A percentile compares a stretch with the other conserved stretches of the same genome.
Conservation (phyloP, 1,140 invertebrate species). For the Papilio xuthus region DNA sequence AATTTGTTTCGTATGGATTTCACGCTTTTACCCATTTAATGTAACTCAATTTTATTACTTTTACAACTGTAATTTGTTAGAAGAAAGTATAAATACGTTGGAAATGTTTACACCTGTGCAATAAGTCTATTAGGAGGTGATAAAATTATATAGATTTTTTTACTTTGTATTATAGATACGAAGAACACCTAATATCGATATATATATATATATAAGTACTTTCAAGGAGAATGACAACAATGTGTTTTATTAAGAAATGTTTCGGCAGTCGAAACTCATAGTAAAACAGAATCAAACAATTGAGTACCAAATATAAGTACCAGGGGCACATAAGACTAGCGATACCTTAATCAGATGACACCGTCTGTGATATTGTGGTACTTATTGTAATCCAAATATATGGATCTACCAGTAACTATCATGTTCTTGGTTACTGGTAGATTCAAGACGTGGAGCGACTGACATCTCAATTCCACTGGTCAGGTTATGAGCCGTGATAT, state of each 20-base stretch:
- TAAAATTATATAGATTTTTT: neutral
- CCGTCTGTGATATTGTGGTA: too few relatives aligned
- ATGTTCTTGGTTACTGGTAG: too few relatives aligned
- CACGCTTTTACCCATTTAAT: conserved; percentile 28
- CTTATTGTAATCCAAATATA: too few relatives aligned
- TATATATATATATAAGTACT: neutral
- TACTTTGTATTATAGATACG: too few relatives aligned
- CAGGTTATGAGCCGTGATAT: too few relatives aligned
- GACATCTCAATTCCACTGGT: too few relatives aligned
- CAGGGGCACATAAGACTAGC: neutral
- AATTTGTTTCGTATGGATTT: conserved; percentile 38
- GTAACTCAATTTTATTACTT: neutral
- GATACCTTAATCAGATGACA: neutral
- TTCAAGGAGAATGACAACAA: neutral
- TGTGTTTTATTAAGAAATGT: too few relatives aligned
- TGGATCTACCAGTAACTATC: too few relatives aligned
- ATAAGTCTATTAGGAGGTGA: neutral
- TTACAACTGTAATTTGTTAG: neutral
- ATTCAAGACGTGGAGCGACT: too few relatives aligned
- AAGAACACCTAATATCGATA: too few relatives aligned
- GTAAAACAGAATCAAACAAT: neutral
- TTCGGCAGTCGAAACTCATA: too few relatives aligned
- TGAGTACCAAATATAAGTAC: neutral
- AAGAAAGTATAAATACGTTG: neutral
- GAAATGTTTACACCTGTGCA: neutral